These are phyloP conservation scores for Nesidiocoris tenuis DNA, from an alignment of 2,888 invertebrate species.

Conservation along the genomic window DNA sequence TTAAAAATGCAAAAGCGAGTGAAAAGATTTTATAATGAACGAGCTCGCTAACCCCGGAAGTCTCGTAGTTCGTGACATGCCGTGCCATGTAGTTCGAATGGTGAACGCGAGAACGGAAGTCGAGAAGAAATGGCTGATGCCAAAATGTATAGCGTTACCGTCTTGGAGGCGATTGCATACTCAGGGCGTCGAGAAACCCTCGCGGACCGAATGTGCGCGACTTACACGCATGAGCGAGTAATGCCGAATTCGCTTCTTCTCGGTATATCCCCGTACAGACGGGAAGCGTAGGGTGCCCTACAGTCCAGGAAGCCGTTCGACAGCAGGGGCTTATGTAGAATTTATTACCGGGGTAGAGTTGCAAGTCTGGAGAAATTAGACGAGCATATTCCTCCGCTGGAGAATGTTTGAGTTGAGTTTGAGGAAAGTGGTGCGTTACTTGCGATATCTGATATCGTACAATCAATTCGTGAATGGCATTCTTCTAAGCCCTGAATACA, in stretches of 20 bases:
- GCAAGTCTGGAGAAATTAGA: too few relatives aligned
- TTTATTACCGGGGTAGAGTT: too few relatives aligned
- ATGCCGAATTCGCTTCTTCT: not conserved
- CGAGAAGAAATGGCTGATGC: not conserved
- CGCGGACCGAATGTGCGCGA: not conserved
- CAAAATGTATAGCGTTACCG: constrained; percentile 19
- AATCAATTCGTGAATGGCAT: too few relatives aligned
- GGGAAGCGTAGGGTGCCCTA: not conserved
- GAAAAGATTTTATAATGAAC: constrained; percentile 19
- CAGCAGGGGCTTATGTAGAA: too few relatives aligned
- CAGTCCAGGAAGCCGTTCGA: not conserved
- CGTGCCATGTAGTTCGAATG: not conserved
- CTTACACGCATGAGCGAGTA: not conserved
- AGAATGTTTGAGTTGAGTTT: too few relatives aligned
- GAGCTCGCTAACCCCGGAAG: constrained; percentile 1
- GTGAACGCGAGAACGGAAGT: constrained; percentile 6
- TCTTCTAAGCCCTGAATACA: too few relatives aligned
- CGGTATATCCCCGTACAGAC: not conserved
- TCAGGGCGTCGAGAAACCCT: not conserved
- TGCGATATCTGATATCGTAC: too few relatives aligned
- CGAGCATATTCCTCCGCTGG: too few relatives aligned
- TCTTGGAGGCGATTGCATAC: constrained; percentile 25
- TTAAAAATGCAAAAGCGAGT: constrained; percentile 16
- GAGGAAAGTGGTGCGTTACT: too few relatives aligned
- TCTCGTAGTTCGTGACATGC: constrained; percentile 1